phyloP scores from a whole-genome alignment of 2,888 invertebrate genomes.

The Noctua janthe region DNA sequence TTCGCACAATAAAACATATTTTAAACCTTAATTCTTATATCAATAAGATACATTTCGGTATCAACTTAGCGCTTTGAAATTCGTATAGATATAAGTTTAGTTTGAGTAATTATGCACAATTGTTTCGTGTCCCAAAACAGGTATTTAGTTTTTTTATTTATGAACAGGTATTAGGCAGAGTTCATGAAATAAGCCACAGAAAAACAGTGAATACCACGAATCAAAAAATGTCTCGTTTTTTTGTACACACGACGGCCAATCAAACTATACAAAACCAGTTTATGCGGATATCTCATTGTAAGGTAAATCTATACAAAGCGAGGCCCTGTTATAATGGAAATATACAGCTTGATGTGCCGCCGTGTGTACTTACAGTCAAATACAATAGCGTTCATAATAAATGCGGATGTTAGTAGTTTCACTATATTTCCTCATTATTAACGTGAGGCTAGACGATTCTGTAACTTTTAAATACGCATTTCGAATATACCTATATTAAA shows the following conservation, averaged over 20 bases:
- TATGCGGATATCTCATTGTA: no score
- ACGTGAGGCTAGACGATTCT: neutral
- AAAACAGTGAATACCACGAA: neutral
- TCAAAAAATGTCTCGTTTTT: neutral
- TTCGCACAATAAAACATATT: conserved; percentile 73
- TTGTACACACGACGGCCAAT: neutral
- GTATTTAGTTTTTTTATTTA: conserved; percentile 73
- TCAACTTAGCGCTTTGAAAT: conserved; percentile 62
- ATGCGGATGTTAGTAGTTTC: neutral
- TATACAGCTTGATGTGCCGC: no score
- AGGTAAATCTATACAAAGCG: no score
- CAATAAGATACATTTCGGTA: conserved; percentile 73
- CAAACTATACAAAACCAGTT: no score
- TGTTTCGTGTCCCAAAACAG: conserved; percentile 80
- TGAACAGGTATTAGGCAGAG: conserved; percentile 51
- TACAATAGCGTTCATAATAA: neutral
- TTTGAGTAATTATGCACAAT: conserved; percentile 86
- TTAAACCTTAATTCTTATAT: conserved; percentile 71
- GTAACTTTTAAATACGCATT: conserved; percentile 10
- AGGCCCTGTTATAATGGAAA: no score
- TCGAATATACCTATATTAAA: conserved; percentile 11
- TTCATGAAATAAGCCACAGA: neutral
- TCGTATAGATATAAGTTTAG: conserved; percentile 82
- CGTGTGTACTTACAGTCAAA: no score
- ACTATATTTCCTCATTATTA: conserved; percentile 3